Base-by-base conservation (phyloP, 2,797 vertebrate genomes). In the Myoxocephalus aenaeus region DNA sequence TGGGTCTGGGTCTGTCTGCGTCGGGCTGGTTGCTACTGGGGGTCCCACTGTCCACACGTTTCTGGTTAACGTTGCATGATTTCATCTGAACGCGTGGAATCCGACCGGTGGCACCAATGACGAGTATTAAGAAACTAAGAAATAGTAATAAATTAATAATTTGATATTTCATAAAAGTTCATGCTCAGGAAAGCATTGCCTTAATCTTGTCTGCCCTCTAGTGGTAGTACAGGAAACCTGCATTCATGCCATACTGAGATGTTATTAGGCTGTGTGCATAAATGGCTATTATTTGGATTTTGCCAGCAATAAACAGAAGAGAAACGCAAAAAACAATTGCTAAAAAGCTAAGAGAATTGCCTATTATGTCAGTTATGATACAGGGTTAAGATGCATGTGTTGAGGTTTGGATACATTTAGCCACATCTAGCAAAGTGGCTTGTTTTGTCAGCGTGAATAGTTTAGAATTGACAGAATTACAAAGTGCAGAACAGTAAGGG, bases 171-270 rank as follows among this genome's bases (percentile, higher is more conserved):
- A 53, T 27, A 27, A 54, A 54, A 3, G 22, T 54, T 15, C 53
- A 5, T 54, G 13, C 15, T 53, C 1, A 44, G 42, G 1, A 73
- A 53, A 68, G n/a, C 6, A 7, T 75, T 77, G 10, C 57, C 46
- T 76, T 64, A 58, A 7, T 20, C 7, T 25, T 73, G 50, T 65
- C 75, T 86, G 77, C 87, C 93, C 79, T 87, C 92, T 92, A 63
- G 90, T 90, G 93, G 87, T 48, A 4, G 18, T 18, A 7, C 8
- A 63, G 15, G 8, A 15, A 63, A 77, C 13, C 7, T 74, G 32
- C 72, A 65, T 1, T 22, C 6, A 42, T 1, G 17, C 9, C 2
- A n/a, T 62, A 17, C 12, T 10, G 2, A 38, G 2, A 25, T 17
- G 25, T 17, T 27, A 18, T 29, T 20, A n/a, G 10, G 12, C 27